phyloP scores from a whole-genome alignment of 2,797 vertebrate genomes.

The Novumbra hubbsi region DNA sequence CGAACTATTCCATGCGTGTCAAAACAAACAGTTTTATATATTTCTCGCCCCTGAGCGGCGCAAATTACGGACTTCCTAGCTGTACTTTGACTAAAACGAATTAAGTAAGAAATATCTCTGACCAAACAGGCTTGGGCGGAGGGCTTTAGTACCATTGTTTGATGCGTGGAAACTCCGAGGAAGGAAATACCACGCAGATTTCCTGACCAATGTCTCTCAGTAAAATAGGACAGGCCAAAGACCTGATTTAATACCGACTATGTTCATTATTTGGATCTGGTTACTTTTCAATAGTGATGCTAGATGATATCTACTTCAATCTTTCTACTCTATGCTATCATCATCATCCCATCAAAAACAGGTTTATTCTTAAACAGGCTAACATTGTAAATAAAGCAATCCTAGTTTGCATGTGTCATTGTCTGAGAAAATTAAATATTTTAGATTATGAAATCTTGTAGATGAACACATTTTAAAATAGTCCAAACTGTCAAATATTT shows the following conservation, averaged over 20 bases:
- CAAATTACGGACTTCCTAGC: no score
- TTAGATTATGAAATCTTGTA: background rate
- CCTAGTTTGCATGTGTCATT: background rate
- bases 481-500: background rate
- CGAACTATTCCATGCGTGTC: no score
- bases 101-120: no score
- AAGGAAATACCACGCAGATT: background rate
- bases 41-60: no score
- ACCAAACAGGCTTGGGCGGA: no score
- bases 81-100: no score
- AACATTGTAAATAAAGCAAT: background rate
- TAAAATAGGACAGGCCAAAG: background rate
- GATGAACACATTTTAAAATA: background rate
- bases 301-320: background rate
- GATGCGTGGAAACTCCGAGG: no score
- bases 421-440: background rate
- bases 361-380: background rate
- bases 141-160: no score
- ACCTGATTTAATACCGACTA: background rate
- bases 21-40: no score
- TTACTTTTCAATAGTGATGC: background rate
- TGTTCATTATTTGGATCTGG: background rate
- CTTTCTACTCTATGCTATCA: background rate
- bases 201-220: slow-evolving; percentile 19
- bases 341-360: background rate